These are phyloP conservation scores for Schrankia costaestrigalis DNA, from an alignment of 2,888 invertebrate species.

Conservation along the genomic window DNA sequence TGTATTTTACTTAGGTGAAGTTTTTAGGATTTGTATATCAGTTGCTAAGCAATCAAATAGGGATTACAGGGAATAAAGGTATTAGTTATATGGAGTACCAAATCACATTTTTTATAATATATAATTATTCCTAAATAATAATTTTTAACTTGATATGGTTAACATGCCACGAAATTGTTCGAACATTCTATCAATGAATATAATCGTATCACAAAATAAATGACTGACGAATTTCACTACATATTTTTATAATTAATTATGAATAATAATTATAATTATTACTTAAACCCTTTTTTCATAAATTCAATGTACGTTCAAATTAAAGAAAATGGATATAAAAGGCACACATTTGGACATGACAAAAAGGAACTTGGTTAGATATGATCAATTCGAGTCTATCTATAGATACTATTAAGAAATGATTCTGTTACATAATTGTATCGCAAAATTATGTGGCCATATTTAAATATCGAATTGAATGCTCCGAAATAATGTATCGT, in stretches of 20 bases:
- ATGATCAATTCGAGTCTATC: constrained; percentile 25
- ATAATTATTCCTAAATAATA: not conserved
- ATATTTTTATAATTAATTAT: constrained; percentile 3
- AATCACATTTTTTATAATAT: not conserved
- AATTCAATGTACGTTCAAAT: constrained; percentile 9
- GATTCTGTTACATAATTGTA: no score
- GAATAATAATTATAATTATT: not conserved
- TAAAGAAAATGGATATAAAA: constrained; percentile 25
- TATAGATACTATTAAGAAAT: constrained; percentile 10
- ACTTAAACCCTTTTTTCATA: not conserved
- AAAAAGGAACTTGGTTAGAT: constrained; percentile 48
- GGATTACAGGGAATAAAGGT: no score
- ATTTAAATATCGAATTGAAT: no score
- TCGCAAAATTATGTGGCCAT: no score
- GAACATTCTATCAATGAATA: constrained; percentile 3
- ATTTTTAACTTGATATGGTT: constrained; percentile 27
- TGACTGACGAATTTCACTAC: constrained; percentile 5
- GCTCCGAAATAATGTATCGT: no score
- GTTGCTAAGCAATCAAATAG: no score
- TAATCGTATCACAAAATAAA: constrained; percentile 7
- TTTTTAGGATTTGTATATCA: no score
- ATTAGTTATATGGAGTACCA: no score
- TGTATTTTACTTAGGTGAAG: no score
- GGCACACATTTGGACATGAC: constrained; percentile 47
- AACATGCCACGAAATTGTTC: constrained; percentile 18